These are phyloP conservation scores for Megaceryle torquata DNA, from an alignment of 2,113 vertebrate genomes.

Conservation along the genomic window DNA sequence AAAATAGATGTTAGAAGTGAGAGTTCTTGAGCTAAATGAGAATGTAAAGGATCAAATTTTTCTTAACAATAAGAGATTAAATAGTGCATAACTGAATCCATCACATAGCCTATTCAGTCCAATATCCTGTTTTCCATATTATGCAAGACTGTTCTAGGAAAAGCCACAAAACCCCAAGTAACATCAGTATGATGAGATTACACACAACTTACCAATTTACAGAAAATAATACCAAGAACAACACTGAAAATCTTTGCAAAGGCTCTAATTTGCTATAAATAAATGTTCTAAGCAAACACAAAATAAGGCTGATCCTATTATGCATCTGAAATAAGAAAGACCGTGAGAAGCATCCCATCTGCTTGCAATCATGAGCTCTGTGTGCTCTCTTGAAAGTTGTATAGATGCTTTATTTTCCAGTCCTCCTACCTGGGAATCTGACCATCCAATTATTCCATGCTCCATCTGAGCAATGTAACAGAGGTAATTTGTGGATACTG, in stretches of 20 bases:
- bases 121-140: neutral
- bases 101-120: neutral
- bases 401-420: neutral
- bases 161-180: neutral
- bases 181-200: neutral
- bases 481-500: neutral
- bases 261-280: constrained; percentile 36
- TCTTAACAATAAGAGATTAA: neutral
- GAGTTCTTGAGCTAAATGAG: neutral
- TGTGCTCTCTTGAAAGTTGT: neutral
- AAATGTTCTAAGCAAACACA: constrained; percentile 31
- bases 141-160: neutral
- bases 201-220: constrained; percentile 30
- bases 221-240: neutral
- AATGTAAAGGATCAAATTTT: neutral
- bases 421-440: neutral
- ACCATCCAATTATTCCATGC: neutral
- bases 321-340: neutral
- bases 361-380: neutral
- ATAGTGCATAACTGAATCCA: neutral
- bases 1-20: neutral
- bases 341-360: neutral
- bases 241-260: neutral
- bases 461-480: neutral
- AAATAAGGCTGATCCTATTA: neutral